Percentiles rank a stretch among this genome's conserved stretches.
Conservation (phyloP, 92 coral and sea anemone species). For the Diadumene lineata region DNA sequence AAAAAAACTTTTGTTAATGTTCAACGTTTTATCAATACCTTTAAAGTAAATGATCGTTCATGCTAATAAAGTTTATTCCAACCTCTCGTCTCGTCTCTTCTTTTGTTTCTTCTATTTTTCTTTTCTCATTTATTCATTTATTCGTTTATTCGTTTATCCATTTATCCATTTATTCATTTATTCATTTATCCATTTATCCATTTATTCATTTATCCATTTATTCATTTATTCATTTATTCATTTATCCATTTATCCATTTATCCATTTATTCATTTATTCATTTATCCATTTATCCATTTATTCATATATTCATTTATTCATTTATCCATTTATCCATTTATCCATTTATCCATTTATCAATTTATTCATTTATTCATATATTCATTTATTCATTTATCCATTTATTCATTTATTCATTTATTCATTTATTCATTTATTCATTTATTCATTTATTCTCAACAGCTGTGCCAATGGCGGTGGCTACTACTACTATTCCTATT, state of each 20-base stretch:
- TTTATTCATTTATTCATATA: neutral
- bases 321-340: neutral
- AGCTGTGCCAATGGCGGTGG: constrained; percentile 99
- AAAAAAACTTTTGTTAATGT: too few relatives aligned
- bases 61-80: neutral
- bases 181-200: neutral
- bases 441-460: neutral
- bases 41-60: too few relatives aligned
- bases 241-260: neutral
- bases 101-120: neutral
- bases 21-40: too few relatives aligned
- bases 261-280: neutral
- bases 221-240: neutral
- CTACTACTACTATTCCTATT: constrained; percentile 95
- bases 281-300: neutral
- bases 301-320: neutral
- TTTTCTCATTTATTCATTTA: neutral
- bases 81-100: too few relatives aligned
- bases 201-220: neutral
- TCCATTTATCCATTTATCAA: too few relatives aligned
- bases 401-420: neutral
- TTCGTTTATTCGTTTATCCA: neutral
- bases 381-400: neutral
- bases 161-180: too few relatives aligned
- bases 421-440: neutral